phyloP scores from a whole-genome alignment of 2,888 invertebrate genomes.

The Macaria notata region DNA sequence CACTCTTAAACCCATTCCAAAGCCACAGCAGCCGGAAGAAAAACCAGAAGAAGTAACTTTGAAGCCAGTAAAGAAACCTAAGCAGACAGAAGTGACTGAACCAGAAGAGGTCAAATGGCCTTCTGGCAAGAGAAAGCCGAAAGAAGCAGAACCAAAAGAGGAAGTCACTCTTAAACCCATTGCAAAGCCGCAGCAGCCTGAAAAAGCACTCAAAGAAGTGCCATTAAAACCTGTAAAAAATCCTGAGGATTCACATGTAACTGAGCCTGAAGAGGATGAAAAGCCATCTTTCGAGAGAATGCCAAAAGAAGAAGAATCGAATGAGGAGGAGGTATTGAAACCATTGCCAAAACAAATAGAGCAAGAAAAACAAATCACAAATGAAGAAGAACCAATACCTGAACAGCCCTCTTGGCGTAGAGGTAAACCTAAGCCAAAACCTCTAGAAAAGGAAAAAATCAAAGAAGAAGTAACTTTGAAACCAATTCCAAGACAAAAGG shows the following conservation, averaged over 20 bases:
- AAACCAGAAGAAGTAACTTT: slow-evolving; percentile 32
- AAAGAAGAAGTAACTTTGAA: slow-evolving; percentile 66
- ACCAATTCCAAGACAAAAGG: slow-evolving; percentile 56
- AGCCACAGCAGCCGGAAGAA: slow-evolving; percentile 47
- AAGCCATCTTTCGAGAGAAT: slow-evolving; percentile 50
- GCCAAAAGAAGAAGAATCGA: slow-evolving; percentile 56
- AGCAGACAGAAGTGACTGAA: slow-evolving; percentile 36
- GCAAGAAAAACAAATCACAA: slow-evolving; percentile 32
- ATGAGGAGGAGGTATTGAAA: slow-evolving; percentile 45
- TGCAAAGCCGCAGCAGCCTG: slow-evolving; percentile 37
- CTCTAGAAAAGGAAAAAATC: slow-evolving; percentile 48
- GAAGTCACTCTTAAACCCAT: slow-evolving; percentile 39
- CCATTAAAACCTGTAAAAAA: slow-evolving; percentile 40
- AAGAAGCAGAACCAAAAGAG: slow-evolving; percentile 49
- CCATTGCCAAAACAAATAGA: no score
- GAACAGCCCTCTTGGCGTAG: slow-evolving; percentile 47
- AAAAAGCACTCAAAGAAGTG: slow-evolving; percentile 64
- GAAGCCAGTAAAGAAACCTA: slow-evolving; percentile 51
- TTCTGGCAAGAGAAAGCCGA: slow-evolving; percentile 37
- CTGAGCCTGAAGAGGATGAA: slow-evolving; percentile 43
- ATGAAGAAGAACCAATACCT: slow-evolving; percentile 46
- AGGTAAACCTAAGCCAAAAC: slow-evolving; percentile 49
- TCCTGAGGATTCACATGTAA: slow-evolving; percentile 41
- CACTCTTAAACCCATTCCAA: slow-evolving; percentile 45
- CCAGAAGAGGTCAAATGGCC: slow-evolving; percentile 42